phyloP scores from a whole-genome alignment of 2,797 vertebrate species.

The Acridotheres tristis region DNA sequence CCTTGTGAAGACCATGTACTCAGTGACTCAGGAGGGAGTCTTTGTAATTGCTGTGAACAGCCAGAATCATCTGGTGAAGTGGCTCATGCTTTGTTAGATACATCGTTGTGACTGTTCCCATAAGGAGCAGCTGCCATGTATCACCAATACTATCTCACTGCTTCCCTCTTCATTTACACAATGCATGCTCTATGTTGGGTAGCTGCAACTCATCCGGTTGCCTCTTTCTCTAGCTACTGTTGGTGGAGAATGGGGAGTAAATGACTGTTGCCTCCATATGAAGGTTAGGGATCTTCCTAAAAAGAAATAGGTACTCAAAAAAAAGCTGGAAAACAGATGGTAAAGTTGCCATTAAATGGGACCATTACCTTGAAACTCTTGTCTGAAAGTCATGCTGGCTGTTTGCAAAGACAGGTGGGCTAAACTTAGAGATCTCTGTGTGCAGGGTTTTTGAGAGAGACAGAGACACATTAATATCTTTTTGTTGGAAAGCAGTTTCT shows the following conservation, averaged over 20 bases:
- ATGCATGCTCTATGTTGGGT: accelerated
- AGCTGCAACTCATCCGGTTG: too few species aligned
- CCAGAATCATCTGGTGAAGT: background rate
- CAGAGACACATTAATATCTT: background rate
- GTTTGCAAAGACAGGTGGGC: background rate
- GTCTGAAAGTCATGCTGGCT: background rate
- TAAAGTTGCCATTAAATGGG: background rate
- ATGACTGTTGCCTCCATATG: background rate
- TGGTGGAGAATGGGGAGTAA: background rate
- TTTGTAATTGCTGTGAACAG: background rate
- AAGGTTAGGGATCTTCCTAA: background rate
- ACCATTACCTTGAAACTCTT: background rate
- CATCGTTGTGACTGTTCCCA: background rate
- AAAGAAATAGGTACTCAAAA: background rate
- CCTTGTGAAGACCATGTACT: background rate
- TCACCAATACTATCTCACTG: background rate
- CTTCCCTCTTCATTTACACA: background rate
- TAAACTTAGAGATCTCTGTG: too few species aligned
- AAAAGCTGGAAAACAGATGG: background rate
- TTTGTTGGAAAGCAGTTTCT: background rate
- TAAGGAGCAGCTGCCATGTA: background rate
- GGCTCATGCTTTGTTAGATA: background rate
- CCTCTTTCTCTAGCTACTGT: background rate
- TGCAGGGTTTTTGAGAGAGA: accelerated
- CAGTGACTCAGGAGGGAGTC: background rate